A percentile compares a stretch with the other conserved stretches of the same genome.
These are phyloP conservation scores for Aegotheles bennettii DNA, from an alignment of 2,113 vertebrate species.

Conservation along the genomic window DNA sequence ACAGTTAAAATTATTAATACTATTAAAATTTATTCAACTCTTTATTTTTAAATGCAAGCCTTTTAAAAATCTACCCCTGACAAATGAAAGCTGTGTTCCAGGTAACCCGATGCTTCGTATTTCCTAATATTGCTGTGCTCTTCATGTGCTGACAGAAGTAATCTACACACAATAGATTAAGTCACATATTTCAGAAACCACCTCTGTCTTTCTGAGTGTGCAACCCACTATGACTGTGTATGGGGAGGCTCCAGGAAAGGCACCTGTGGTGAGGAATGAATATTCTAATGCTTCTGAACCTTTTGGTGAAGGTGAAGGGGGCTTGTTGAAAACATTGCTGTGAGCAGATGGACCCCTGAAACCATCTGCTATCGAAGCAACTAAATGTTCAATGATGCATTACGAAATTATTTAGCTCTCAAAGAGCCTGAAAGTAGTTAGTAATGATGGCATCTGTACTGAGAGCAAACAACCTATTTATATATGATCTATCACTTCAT, in stretches of 20 bases:
- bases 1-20: conserved; percentile 23
- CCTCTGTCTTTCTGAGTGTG: neutral
- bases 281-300: conserved; percentile 77
- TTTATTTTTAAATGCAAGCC: neutral
- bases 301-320: conserved; percentile 89
- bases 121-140: neutral
- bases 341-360: conserved; percentile 91
- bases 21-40: conserved; percentile 40
- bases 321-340: conserved; percentile 90
- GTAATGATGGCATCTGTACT: conserved; percentile 86
- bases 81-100: neutral
- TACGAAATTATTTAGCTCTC: conserved; percentile 91
- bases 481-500: conserved; percentile 88
- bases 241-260: conserved; percentile 41
- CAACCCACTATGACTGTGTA: neutral
- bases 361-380: conserved; percentile 91
- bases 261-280: conserved; percentile 75
- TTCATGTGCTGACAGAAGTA: neutral
- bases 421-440: conserved; percentile 90
- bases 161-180: conserved; percentile 28
- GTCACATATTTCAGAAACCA: conserved; percentile 29
- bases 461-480: conserved; percentile 90
- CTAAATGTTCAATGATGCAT: conserved; percentile 92
- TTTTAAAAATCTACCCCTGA: conserved; percentile 5
- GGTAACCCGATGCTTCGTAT: neutral